Percentiles rank a stretch among this genome's conserved stretches.
Conservation (phyloP, 2,113 vertebrate genomes). For the Notothenia coriiceps region DNA sequence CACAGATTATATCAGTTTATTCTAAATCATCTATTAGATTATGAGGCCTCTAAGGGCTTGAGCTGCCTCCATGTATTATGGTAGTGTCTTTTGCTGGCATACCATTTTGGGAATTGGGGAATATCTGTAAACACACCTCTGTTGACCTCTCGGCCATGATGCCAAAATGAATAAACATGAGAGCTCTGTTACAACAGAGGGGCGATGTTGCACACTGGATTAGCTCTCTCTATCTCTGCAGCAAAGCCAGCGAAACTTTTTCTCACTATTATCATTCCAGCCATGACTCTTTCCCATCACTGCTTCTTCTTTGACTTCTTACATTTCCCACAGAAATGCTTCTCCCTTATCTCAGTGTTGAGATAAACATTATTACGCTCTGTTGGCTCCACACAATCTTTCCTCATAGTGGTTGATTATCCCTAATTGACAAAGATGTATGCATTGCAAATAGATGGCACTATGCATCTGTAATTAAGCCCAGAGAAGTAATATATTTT, state of each 20-base stretch:
- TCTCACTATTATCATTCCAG: constrained; percentile 38
- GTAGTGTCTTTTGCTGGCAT: constrained; percentile 57
- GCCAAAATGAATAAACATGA: constrained; percentile 69
- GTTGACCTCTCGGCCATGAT: constrained; percentile 59
- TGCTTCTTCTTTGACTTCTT: constrained; percentile 4
- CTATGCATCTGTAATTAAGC: constrained; percentile 38
- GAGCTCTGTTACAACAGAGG: constrained; percentile 17
- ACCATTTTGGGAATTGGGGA: constrained; percentile 61
- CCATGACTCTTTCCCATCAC: constrained; percentile 35
- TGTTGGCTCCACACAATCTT: constrained; percentile 37
- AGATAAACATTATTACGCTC: constrained; percentile 38
- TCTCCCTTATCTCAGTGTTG: constrained; percentile 17
- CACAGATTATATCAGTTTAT: constrained; percentile 14
- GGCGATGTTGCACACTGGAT: constrained; percentile 28
- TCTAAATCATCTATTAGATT: constrained; percentile 31
- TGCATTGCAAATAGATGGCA: constrained; percentile 25
- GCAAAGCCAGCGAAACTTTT: constrained; percentile 21
- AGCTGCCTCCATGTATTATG: constrained; percentile 38
- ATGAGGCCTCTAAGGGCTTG: constrained; percentile 24
- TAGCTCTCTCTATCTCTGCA: constrained; percentile 25
- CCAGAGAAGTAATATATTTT: constrained; percentile 27
- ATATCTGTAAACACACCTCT: constrained; percentile 67
- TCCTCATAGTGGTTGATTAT: constrained; percentile 42
- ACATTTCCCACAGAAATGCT: constrained; percentile 24
- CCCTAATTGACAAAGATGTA: constrained; percentile 45